A percentile compares a stretch with the other conserved stretches of the same genome.
Conservation (phyloP, 2,797 vertebrate genomes). For the Enoplosus armatus region DNA sequence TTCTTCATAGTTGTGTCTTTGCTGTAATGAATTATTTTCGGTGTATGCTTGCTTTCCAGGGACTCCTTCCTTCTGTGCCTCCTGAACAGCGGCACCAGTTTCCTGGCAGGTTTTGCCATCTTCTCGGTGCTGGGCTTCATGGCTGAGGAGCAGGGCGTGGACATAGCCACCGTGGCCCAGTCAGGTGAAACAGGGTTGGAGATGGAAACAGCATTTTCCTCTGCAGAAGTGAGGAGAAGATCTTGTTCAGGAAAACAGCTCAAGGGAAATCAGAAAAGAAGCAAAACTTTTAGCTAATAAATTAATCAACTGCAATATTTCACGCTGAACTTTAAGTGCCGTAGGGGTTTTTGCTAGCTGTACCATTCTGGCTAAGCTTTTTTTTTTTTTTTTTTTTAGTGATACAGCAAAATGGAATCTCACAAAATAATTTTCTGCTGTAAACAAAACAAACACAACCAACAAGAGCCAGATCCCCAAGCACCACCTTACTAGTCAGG, state of each 20-base stretch:
- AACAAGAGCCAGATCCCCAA: not conserved
- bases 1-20: not conserved
- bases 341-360: too few relatives aligned
- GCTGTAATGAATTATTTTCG: not conserved
- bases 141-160: constrained; percentile 89
- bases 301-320: not conserved
- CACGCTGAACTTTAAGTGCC: not conserved
- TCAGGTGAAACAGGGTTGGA: constrained; percentile 79
- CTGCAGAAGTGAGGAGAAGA: not conserved
- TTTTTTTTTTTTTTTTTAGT: too few relatives aligned
- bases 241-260: not conserved
- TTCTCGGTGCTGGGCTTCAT: constrained; percentile 96
- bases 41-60: constrained; percentile 74
- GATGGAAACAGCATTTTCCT: not conserved
- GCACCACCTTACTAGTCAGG: not conserved
- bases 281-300: not conserved
- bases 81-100: constrained; percentile 93
- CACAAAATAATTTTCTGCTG: too few relatives aligned
- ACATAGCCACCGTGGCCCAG: constrained; percentile 89
- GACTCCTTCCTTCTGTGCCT: constrained; percentile 91
- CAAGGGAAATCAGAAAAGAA: not conserved
- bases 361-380: too few relatives aligned
- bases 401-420: too few relatives aligned
- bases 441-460: not conserved
- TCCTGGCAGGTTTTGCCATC: constrained; percentile 93